Conservation (phyloP, 1,140 invertebrate genomes). For the Sminthurinus signatus region DNA sequence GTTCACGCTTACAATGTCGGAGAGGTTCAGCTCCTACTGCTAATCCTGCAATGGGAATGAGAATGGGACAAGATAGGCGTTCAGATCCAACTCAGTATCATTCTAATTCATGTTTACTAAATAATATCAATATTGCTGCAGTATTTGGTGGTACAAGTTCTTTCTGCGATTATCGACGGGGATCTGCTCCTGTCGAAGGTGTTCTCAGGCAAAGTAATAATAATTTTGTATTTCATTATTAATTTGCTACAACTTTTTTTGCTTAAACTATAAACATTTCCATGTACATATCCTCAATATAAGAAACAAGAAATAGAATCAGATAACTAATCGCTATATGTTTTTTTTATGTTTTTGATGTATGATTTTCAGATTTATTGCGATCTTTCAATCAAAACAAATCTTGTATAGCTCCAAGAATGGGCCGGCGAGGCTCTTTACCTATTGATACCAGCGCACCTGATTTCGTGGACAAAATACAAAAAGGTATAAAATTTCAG, state of each 20-base stretch:
- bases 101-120: conserved; percentile 19
- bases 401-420: conserved; percentile 24
- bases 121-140: conserved; percentile 15
- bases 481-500: too few species aligned
- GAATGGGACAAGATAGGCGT: conserved; percentile 33
- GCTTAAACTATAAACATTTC: not conserved
- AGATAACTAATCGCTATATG: not conserved
- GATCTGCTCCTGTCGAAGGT: conserved; percentile 35
- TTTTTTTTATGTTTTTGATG: too few species aligned
- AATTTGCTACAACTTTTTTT: not conserved
- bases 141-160: not conserved
- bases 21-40: conserved; percentile 36
- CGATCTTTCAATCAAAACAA: conserved; percentile 18
- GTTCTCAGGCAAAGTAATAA: conserved; percentile 34
- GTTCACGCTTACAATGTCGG: conserved; percentile 32
- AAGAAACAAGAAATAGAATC: not conserved
- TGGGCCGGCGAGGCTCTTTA: conserved; percentile 32
- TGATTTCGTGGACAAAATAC: too few species aligned
- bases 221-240: not conserved
- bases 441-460: conserved; percentile 34
- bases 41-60: conserved; percentile 23
- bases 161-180: conserved; percentile 23
- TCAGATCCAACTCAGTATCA: conserved; percentile 40
- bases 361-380: conserved; percentile 15
- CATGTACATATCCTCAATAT: not conserved